Evolutionary conservation across 2,888 invertebrate genomes (phyloP).

Genomic region (Saturnia japonica): DNA sequence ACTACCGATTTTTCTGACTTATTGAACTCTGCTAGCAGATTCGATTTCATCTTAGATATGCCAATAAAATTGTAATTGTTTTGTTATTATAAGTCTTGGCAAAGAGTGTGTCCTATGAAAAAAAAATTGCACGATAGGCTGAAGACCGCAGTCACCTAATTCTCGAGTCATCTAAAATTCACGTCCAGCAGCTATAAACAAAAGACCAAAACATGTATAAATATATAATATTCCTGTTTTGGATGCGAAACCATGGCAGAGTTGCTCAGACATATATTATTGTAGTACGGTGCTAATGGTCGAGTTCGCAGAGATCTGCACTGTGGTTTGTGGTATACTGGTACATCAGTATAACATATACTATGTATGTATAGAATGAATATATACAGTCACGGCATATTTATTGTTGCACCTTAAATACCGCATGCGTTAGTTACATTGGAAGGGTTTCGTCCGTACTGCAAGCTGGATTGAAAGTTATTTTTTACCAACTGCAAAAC

Average conservation of each 20-base stretch:
- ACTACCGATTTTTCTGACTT: too few relatives aligned
- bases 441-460: not conserved
- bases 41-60: too few relatives aligned
- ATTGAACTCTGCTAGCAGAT: too few relatives aligned
- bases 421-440: constrained; percentile 1
- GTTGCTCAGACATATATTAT: not conserved
- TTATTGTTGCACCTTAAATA: not conserved
- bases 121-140: not conserved
- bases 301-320: not conserved
- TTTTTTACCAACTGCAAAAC: too few relatives aligned
- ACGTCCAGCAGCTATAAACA: not conserved
- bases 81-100: not conserved
- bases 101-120: not conserved
- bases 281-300: not conserved
- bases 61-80: not conserved
- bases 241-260: not conserved
- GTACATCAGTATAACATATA: not conserved
- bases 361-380: not conserved
- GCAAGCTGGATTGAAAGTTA: not conserved
- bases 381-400: not conserved
- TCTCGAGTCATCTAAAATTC: not conserved
- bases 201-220: not conserved
- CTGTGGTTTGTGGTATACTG: constrained; percentile 10
- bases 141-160: not conserved
- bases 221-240: not conserved